These are phyloP conservation scores for Oryctes rhinoceros DNA, from an alignment of 1,140 invertebrate species.

Conservation along the genomic window DNA sequence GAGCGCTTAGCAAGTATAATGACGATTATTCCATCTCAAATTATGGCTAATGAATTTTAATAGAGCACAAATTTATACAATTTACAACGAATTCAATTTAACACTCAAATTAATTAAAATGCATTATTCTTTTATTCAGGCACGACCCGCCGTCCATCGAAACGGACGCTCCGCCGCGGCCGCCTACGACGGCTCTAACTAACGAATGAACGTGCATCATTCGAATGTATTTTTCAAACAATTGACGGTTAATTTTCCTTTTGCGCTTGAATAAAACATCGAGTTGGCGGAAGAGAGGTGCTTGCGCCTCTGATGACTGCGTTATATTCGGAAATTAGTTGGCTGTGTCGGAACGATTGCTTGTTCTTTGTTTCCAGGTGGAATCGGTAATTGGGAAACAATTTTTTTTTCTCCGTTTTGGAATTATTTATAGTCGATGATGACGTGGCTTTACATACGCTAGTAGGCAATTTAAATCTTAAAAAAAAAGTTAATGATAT, in stretches of 20 bases:
- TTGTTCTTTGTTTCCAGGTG: not conserved
- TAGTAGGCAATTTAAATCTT: not conserved
- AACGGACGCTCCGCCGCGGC: not conserved
- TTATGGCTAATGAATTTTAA: slow-evolving; percentile 43
- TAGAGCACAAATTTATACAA: slow-evolving; percentile 39
- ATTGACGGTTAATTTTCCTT: slow-evolving; percentile 34
- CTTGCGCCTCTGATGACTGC: not conserved
- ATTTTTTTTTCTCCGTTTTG: not conserved
- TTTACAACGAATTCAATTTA: slow-evolving; percentile 41
- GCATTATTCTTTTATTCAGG: slow-evolving; percentile 40
- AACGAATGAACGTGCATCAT: slow-evolving; percentile 27
- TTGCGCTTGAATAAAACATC: slow-evolving; percentile 20
- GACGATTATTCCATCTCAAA: slow-evolving; percentile 38
- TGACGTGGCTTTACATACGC: not conserved
- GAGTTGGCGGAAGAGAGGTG: not conserved
- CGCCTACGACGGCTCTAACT: not conserved
- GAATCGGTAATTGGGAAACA: not conserved
- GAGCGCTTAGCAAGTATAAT: slow-evolving; percentile 30
- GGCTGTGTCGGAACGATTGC: not conserved
- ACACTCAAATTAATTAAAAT: slow-evolving; percentile 42
- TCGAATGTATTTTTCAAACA: slow-evolving; percentile 34
- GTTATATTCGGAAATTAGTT: slow-evolving; percentile 18
- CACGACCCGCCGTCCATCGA: not conserved
- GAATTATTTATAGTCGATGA: not conserved
- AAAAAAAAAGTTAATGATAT: not conserved